A percentile compares a stretch with the other conserved stretches of the same genome.
phyloP scores from a whole-genome alignment of 2,113 vertebrate species.

The Myotis yumanensis region DNA sequence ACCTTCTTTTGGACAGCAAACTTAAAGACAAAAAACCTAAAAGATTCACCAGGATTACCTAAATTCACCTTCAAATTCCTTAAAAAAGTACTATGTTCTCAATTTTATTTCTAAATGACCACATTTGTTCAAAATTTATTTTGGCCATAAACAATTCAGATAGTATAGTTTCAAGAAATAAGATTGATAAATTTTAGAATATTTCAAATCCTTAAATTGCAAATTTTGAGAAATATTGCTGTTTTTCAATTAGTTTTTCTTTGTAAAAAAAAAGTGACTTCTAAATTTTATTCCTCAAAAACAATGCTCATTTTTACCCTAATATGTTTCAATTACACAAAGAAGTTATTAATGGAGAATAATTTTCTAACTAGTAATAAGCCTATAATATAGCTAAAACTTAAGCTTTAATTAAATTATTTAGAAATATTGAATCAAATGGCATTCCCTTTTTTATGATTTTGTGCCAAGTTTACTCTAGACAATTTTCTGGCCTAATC shows the following conservation, averaged over 20 bases:
- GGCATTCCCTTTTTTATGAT: slow-evolving; percentile 44
- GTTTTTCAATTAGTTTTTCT: slow-evolving; percentile 71
- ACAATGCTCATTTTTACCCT: slow-evolving; percentile 69
- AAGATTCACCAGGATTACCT: slow-evolving; percentile 15
- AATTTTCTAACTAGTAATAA: slow-evolving; percentile 73
- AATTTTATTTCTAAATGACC: slow-evolving; percentile 64
- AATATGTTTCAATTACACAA: slow-evolving; percentile 64
- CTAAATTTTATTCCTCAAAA: slow-evolving; percentile 75
- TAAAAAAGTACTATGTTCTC: slow-evolving; percentile 27
- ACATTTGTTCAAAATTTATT: slow-evolving; percentile 57
- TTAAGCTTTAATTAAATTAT: slow-evolving; percentile 74
- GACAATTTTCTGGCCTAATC: background rate
- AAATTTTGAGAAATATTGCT: slow-evolving; percentile 77
- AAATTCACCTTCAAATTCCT: background rate
- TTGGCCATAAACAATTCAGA: slow-evolving; percentile 29
- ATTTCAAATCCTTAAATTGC: slow-evolving; percentile 49
- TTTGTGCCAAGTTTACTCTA: background rate
- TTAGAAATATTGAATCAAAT: slow-evolving; percentile 73
- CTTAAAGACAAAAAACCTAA: background rate
- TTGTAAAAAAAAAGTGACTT: slow-evolving; percentile 77
- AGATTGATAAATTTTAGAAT: slow-evolving; percentile 34
- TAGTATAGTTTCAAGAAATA: background rate
- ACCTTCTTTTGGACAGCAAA: background rate
- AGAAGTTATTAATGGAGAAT: slow-evolving; percentile 69
- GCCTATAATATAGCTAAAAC: slow-evolving; percentile 73